Conservation (phyloP, 2,888 invertebrate species). For the Philhelius pedissequus region DNA sequence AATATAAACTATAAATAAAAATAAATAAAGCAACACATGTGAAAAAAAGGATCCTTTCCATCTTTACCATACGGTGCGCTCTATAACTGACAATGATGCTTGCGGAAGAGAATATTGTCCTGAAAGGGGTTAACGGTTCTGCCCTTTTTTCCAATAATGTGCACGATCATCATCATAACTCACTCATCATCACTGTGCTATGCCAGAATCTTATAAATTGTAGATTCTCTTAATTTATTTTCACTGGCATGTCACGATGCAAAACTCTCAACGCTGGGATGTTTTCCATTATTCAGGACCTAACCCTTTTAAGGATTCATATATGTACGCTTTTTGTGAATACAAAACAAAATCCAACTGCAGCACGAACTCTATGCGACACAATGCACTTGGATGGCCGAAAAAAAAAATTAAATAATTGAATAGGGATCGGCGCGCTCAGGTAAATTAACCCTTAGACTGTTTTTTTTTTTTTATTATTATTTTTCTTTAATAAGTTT, state of each 20-base stretch:
- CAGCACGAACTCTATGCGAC: conserved; percentile 51
- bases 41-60: conserved; percentile 42
- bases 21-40: conserved; percentile 64
- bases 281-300: conserved; percentile 30
- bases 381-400: conserved; percentile 60
- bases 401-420: conserved; percentile 3
- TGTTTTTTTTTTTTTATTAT: conserved; percentile 34
- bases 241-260: conserved; percentile 67
- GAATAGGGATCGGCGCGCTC: conserved; percentile 45
- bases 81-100: conserved; percentile 50
- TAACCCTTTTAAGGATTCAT: conserved; percentile 63
- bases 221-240: conserved; percentile 64
- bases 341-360: conserved; percentile 35
- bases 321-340: conserved; percentile 4
- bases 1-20: conserved; percentile 22
- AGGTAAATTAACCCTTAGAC: conserved; percentile 67
- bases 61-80: background rate
- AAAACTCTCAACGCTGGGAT: conserved; percentile 47
- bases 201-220: conserved; percentile 58
- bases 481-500: background rate
- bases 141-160: conserved; percentile 61
- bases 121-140: conserved; percentile 58
- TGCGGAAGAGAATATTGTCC: conserved; percentile 57
- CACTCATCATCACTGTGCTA: conserved; percentile 65
- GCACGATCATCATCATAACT: conserved; percentile 68